Evolutionary conservation across 2,113 vertebrate genomes (phyloP).

Genomic region (Paedocypris sp.): DNA sequence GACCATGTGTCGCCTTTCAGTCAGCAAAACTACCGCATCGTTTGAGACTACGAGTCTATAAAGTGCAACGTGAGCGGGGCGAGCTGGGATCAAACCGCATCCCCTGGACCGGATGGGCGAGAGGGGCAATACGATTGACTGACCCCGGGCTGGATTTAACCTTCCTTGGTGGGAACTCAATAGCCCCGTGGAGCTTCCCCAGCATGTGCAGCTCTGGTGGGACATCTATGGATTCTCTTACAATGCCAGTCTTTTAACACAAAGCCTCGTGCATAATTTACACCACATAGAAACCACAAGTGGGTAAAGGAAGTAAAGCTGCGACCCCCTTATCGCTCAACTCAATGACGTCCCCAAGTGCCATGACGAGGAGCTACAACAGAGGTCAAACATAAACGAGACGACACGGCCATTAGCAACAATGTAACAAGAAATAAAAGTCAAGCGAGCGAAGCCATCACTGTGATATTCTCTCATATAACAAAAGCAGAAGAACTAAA

Average conservation of each 20-base stretch:
- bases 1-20: too few species aligned
- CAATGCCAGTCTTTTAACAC: constrained; percentile 30
- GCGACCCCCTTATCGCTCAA: constrained; percentile 18
- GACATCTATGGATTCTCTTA: constrained; percentile 22
- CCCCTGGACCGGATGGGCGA: background rate
- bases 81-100: constrained; percentile 8
- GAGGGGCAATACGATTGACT: background rate
- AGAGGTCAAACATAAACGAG: background rate
- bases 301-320: constrained; percentile 17
- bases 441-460: too few species aligned
- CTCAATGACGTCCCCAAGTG: background rate
- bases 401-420: too few species aligned
- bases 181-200: constrained; percentile 29
- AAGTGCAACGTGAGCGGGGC: background rate
- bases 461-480: too few species aligned
- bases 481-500: too few species aligned
- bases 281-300: constrained; percentile 29
- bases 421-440: too few species aligned
- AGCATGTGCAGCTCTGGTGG: constrained; percentile 22
- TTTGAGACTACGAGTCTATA: background rate
- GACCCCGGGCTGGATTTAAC: constrained; percentile 11
- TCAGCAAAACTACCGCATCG: too few species aligned
- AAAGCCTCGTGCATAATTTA: constrained; percentile 35
- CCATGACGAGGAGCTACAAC: background rate
- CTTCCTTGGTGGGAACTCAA: constrained; percentile 23